A percentile compares a stretch with the other conserved stretches of the same genome.
Conservation (phyloP, 2,113 vertebrate genomes). For the Ceuthmochares aereus region DNA sequence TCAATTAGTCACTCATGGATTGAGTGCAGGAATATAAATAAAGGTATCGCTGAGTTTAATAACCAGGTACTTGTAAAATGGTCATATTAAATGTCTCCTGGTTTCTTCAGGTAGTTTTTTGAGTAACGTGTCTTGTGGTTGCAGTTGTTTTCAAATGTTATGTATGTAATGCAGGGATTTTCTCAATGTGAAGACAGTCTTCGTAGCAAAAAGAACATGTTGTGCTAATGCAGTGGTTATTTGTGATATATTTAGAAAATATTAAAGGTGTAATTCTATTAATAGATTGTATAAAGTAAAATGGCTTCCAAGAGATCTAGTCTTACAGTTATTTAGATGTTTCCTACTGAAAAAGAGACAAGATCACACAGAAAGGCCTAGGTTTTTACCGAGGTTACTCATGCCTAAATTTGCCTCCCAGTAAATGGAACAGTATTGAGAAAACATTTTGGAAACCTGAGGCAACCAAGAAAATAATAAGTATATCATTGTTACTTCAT, state of each 20-base stretch:
- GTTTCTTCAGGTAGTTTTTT: not conserved
- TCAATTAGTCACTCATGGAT: not conserved
- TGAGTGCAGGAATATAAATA: constrained; percentile 26
- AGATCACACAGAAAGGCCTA: not conserved
- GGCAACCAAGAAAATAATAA: not conserved
- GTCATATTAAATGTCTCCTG: not conserved
- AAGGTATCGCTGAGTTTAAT: not conserved
- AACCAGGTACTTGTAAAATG: not conserved
- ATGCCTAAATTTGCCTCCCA: not conserved
- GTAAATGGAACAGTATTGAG: not conserved
- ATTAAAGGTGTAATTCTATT: not conserved
- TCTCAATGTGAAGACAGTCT: not conserved
- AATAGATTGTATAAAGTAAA: not conserved
- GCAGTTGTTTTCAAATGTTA: not conserved
- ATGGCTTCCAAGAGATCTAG: not conserved
- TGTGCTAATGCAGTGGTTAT: not conserved
- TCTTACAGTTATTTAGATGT: not conserved
- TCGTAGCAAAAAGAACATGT: not conserved
- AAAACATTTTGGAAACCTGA: not conserved
- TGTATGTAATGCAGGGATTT: not conserved
- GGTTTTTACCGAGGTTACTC: not conserved
- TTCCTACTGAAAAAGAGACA: not conserved
- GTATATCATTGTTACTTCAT: not conserved
- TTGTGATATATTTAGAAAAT: not conserved
- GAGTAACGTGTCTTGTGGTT: not conserved